phyloP scores from a whole-genome alignment of 2,797 vertebrate genomes.

The Coluber constrictor region DNA sequence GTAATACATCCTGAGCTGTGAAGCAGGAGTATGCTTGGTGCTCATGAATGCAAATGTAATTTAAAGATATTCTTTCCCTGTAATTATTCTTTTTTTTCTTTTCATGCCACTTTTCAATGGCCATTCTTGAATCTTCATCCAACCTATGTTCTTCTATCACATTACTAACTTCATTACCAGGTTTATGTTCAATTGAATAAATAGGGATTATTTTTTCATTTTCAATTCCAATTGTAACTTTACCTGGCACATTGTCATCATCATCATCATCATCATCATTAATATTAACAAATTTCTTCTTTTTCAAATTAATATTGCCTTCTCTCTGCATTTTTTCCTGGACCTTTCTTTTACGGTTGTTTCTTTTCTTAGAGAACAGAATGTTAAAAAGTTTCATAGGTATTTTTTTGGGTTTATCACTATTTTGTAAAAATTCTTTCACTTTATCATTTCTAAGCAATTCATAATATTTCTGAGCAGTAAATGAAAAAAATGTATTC shows the following conservation, averaged over 20 bases:
- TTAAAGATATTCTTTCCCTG: neutral
- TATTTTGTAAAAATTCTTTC: neutral
- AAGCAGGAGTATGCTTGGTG: neutral
- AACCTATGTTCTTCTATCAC: neutral
- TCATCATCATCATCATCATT: too few species aligned
- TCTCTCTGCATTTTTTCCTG: neutral
- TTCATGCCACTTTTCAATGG: neutral
- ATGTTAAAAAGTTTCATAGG: neutral
- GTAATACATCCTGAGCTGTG: neutral
- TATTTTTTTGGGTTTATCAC: neutral
- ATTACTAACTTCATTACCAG: neutral
- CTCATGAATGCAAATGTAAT: neutral
- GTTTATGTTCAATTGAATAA: neutral
- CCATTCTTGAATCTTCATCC: neutral
- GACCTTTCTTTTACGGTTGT: neutral
- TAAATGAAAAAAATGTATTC: neutral
- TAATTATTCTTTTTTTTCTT: neutral
- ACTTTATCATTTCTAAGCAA: neutral
- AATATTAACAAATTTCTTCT: too few species aligned
- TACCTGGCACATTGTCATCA: too few species aligned
- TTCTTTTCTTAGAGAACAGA: neutral
- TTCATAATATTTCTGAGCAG: neutral
- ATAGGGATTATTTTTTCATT: neutral
- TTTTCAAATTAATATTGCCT: neutral
- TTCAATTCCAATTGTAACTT: fast-evolving